These are phyloP conservation scores for Synodontis membranacea DNA, from an alignment of 2,113 vertebrate species.

Conservation along the genomic window DNA sequence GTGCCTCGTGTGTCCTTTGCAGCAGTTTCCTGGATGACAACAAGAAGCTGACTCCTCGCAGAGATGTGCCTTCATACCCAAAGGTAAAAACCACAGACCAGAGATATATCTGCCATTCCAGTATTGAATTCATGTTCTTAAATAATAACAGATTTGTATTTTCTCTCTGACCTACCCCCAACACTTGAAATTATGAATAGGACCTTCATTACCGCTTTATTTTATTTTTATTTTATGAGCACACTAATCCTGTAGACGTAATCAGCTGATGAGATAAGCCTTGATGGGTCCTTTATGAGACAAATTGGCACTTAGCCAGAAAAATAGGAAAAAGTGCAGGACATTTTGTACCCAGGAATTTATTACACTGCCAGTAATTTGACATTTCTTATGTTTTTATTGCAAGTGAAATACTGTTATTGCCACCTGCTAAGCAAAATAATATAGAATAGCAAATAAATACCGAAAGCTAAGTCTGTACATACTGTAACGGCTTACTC, in stretches of 20 bases:
- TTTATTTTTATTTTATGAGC: conserved; percentile 2
- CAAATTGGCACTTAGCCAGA: neutral
- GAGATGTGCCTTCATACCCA: conserved; percentile 83
- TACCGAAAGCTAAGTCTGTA: neutral
- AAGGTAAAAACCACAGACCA: conserved; percentile 74
- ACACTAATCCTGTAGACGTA: neutral
- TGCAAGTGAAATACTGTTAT: neutral
- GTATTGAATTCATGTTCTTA: neutral
- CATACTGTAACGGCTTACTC: neutral
- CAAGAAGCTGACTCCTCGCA: conserved; percentile 77
- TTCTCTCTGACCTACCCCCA: neutral
- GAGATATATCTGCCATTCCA: neutral
- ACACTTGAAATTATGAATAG: neutral
- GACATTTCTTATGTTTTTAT: neutral
- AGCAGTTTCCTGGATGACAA: conserved; percentile 81
- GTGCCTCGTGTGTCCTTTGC: conserved; percentile 66
- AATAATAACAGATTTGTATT: neutral
- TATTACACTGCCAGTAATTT: neutral
- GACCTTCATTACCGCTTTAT: neutral
- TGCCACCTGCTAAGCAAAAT: neutral
- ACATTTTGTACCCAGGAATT: neutral
- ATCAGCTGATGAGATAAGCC: conserved; percentile 6
- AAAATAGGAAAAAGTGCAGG: neutral
- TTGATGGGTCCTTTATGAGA: neutral
- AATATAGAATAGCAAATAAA: neutral